Base-by-base conservation (phyloP, 2,113 vertebrate genomes). In the Porphyrio hochstetteri region DNA sequence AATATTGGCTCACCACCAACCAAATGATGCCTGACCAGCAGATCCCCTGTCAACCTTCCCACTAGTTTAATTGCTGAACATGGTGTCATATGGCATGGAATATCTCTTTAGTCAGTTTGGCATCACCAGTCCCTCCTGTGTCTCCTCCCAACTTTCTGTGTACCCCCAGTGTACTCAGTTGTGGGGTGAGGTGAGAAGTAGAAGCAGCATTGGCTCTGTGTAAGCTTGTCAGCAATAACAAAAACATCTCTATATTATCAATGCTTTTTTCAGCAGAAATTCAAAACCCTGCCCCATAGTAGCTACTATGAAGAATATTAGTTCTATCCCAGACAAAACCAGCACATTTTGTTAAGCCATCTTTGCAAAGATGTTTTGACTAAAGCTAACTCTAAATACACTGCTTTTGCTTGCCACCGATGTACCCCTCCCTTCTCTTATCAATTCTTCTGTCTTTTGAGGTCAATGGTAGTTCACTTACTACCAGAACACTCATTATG, bases 1-100 rank as follows among this genome's bases (percentile, higher is more conserved):
- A 77, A 56, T 6, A 56, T 27, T 19, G 50, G 9, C 15, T 52
- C 5, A 64, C 20, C 13, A 74, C 17, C 25, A 63, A 53, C 2
- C 1, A 1, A 52, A 1, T 1, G 3, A 46, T 21, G 4, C 11
- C 40, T 14, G 36, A 11, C 13, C 19, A 57, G 31, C 2, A 3
- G 11, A 9, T 3, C 11, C 12, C 8, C 13, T 4, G 1, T 6
- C 24, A 55, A n/a, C 5, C 1, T 57, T 5, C 5, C 27, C 9
- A 15, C 17, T 48, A 7, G 3, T 24, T 69, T 88, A 53, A 21
- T 8, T 55, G 29, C 21, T 81, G 33, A 65, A 12, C 19, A 35
- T 0, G 0, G 16, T 0, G 1, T 28, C 20, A 44, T 16, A 11
- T 16, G 16, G 14, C 42, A 4, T 65, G 52, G 33, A 5, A 36